A percentile compares a stretch with the other conserved stretches of the same genome.
These are phyloP conservation scores for Philereme vetulata DNA, from an alignment of 2,888 invertebrate species.

Conservation along the genomic window DNA sequence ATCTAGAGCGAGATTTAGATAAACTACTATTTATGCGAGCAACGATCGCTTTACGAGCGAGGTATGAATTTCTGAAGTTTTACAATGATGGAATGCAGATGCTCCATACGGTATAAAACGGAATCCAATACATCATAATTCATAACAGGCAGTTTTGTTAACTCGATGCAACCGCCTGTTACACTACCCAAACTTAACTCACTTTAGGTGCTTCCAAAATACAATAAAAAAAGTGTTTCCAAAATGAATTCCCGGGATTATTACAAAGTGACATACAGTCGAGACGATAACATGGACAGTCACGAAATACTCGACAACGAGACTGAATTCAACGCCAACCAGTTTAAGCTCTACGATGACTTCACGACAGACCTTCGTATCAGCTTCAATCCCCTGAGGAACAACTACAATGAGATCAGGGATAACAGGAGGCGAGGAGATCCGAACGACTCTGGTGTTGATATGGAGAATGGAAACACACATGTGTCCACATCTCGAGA, in stretches of 20 bases:
- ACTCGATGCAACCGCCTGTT: constrained; percentile 48
- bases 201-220: constrained; percentile 42
- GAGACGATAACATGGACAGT: constrained; percentile 49
- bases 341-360: constrained; percentile 78
- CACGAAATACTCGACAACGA: constrained; percentile 74
- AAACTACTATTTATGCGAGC: constrained; percentile 22
- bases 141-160: constrained; percentile 34
- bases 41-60: constrained; percentile 27
- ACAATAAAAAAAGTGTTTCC: constrained; percentile 36
- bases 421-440: constrained; percentile 59
- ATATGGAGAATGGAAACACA: constrained; percentile 77
- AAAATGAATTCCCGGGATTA: constrained; percentile 74
- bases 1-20: constrained; percentile 45
- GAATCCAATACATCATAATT: constrained; percentile 62
- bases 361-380: constrained; percentile 75
- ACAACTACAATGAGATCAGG: constrained; percentile 59
- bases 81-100: constrained; percentile 25
- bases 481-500: constrained; percentile 61
- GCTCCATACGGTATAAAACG: constrained; percentile 44
- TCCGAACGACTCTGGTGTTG: constrained; percentile 77
- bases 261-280: constrained; percentile 70
- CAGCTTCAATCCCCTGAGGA: constrained; percentile 67
- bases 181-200: constrained; percentile 25
- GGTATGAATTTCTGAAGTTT: constrained; percentile 28
- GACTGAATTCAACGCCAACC: constrained; percentile 78